phyloP scores from a whole-genome alignment of 2,113 vertebrate genomes.

The Podarcis cretensis region DNA sequence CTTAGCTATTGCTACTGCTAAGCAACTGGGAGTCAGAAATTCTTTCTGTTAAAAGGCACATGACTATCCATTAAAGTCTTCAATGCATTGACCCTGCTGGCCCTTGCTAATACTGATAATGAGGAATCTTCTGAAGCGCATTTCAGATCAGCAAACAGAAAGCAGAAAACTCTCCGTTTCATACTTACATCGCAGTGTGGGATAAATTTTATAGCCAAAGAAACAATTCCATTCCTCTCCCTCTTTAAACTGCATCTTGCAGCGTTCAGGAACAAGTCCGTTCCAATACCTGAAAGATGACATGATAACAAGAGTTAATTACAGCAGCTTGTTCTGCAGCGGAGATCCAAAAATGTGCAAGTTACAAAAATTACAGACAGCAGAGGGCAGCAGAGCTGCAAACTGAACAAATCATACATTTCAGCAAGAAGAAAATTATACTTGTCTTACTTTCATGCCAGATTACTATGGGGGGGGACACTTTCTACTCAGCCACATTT shows the following conservation, averaged over 20 bases:
- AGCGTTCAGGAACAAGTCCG: constrained; percentile 90
- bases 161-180: not conserved
- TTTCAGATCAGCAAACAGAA: not conserved
- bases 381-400: constrained; percentile 16
- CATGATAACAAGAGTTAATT: not conserved
- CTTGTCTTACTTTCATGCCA: not conserved
- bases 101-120: not conserved
- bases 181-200: constrained; percentile 92
- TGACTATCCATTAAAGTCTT: not conserved
- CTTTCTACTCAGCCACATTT: not conserved
- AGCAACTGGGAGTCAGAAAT: not conserved
- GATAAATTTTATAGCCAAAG: constrained; percentile 97
- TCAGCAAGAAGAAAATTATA: not conserved
- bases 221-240: constrained; percentile 99
- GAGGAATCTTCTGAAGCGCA: not conserved
- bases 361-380: not conserved
- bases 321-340: not conserved
- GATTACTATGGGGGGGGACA: not conserved
- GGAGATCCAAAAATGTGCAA: not conserved
- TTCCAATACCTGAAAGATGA: constrained; percentile 90
- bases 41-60: not conserved
- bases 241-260: constrained; percentile 85
- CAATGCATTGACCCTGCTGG: not conserved
- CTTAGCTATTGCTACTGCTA: not conserved
- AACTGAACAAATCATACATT: not conserved